Base-by-base conservation (phyloP, 2,797 vertebrate genomes). In the Macroramphosus scolopax region DNA sequence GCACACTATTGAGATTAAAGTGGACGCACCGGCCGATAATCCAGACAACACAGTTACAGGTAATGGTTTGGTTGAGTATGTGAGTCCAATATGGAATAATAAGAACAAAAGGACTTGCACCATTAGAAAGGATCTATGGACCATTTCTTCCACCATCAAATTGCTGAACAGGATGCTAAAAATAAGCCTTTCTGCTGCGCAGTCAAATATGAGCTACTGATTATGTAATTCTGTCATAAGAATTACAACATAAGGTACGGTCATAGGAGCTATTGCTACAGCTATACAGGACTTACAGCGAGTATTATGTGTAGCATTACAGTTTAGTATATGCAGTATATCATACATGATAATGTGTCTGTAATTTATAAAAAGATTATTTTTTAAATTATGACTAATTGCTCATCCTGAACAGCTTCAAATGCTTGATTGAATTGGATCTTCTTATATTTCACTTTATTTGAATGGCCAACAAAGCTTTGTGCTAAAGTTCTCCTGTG, bases 41-140 rank as follows among this genome's bases (percentile, higher is more conserved):
- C 90, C 92, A 52, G 91, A 92, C 62, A 90, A 76, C 69, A 90
- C 92, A 3, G 88, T 90, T 62, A 91, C 93, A 91, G 96, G 95
- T 97, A 91, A 82, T 5, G 25, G 33, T 50, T 5, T 3, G 22
- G 9, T 29, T 51, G 2, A 46, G 17, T 26, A 3, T 11, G 3
- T 26, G 8, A 33, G 18, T 34, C 8, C 20, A 16, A n/a, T 1
- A 24, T 13, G 16, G 2, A n/a, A n/a, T n/a, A n/a, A n/a, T n/a
- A n/a, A n/a, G n/a, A n/a, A n/a, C n/a, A n/a, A n/a, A n/a, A n/a
- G n/a, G n/a, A n/a, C n/a, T n/a, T n/a, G n/a, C n/a, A n/a, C n/a
- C n/a, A n/a, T n/a, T n/a, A n/a, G n/a, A n/a, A n/a, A n/a, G n/a
- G n/a, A n/a, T n/a, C n/a, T n/a, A n/a, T n/a, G n/a, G n/a, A n/a